Evolutionary conservation across 2,888 invertebrate genomes (phyloP), one percentile per base, ranked within the genome.

Genomic region (Toxonevra muliebris): DNA sequence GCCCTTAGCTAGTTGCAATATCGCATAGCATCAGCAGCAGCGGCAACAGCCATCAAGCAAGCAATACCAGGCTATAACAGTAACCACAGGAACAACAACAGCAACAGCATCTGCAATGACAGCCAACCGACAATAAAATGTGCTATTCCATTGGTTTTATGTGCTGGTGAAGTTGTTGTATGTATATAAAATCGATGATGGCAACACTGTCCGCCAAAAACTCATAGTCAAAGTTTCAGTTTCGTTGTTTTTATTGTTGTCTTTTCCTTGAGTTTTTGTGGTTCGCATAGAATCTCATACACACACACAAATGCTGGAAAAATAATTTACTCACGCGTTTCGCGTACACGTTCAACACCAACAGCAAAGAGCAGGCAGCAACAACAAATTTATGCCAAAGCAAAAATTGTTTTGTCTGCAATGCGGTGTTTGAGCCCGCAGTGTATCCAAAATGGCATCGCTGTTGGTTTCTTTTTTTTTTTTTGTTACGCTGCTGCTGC

Each of bases 351-450:
- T n/a, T n/a, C 13, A 48, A 0, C 48, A 48, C 3, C 10, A 48
- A 15, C n/a, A 48, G 1, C 48, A 15, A 48, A 11, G 13, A 45
- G 45, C n/a, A n/a, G n/a, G 45, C 10, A 48, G 48, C n/a, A 48
- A 1, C 48, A 15, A 48, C 48, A 48, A 48, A 15, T 30, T 30
- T 30, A 30, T 30, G 30, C 30, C 30, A 30, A 30, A 30, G 30
- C 20, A 15, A 65, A 58, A 59, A 50, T 65, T 50, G 50, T 65
- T 65, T 65, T 42, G 50, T 65, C 65, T 65, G 65, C 65, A 65
- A 65, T 65, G 65, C 65, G 65, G 42, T 42, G 65, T 50, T 48
- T 11, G 17, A 41, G 40, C 20, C 42, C 13, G 57, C 12, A 10
- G 19, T 30, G 20, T n/a, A 15, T 57, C 2, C 57, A 2, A 19